phyloP scores from a whole-genome alignment of 2,113 vertebrate species.

The Caranx melampygus region DNA sequence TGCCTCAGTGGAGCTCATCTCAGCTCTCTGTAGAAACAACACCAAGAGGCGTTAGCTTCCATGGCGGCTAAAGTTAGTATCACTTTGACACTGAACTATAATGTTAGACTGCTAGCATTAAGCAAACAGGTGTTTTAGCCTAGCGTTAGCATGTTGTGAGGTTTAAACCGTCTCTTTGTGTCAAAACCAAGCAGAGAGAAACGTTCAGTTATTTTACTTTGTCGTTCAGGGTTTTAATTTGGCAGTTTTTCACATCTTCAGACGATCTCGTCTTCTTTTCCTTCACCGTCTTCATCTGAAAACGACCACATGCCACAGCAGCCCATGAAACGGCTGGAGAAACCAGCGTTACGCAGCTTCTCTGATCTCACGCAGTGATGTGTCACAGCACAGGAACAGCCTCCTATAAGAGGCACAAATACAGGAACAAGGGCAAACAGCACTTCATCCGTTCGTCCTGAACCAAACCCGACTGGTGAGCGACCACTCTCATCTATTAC shows the following conservation, averaged over 20 bases:
- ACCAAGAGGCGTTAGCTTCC: too few relatives aligned
- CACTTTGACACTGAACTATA: too few relatives aligned
- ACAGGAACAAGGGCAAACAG: neutral
- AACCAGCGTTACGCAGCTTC: neutral
- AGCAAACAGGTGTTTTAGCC: neutral
- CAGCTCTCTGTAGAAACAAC: too few relatives aligned
- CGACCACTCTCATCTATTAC: too few relatives aligned
- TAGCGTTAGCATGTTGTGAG: neutral
- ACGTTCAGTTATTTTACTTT: too few relatives aligned
- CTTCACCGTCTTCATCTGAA: neutral
- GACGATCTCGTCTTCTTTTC: too few relatives aligned
- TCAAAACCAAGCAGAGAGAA: too few relatives aligned
- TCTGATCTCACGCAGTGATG: neutral
- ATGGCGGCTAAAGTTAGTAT: neutral
- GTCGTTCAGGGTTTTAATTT: too few relatives aligned
- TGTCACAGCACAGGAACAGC: neutral
- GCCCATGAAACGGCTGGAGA: neutral
- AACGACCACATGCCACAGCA: neutral
- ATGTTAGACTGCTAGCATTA: neutral
- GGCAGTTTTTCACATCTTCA: too few relatives aligned
- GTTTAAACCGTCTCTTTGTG: too few relatives aligned
- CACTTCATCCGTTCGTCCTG: neutral
- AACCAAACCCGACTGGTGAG: slow-evolving; percentile 32
- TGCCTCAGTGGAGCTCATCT: too few relatives aligned
- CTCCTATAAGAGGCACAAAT: slow-evolving; percentile 13